phyloP scores from a whole-genome alignment of 37 sponge, comb jelly and placozoan species.

The Petrosia ficiformis region DNA sequence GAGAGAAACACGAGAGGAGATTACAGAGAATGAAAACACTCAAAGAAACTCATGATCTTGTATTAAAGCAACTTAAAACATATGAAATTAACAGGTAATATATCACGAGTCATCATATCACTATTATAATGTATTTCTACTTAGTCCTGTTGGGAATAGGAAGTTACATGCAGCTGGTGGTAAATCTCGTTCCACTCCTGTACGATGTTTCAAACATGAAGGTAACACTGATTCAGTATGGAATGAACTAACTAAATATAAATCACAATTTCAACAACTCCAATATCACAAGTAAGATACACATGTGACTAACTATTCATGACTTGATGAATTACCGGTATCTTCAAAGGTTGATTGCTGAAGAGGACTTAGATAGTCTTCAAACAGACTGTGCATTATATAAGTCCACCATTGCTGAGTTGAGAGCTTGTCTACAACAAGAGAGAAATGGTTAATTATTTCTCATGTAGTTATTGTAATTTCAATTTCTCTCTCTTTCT shows the following conservation, averaged over 20 bases:
- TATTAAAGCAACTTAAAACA: conserved; percentile 65
- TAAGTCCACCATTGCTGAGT: conserved; percentile 9
- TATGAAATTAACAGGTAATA: too few relatives aligned
- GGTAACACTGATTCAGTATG: conserved; percentile 1
- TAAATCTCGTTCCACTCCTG: too few relatives aligned
- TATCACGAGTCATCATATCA: too few relatives aligned
- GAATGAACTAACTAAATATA: conserved; percentile 22
- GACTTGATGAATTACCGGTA: too few relatives aligned
- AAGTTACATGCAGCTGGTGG: too few relatives aligned
- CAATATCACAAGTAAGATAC: conserved; percentile 23
- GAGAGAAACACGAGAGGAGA: conserved; percentile 46
- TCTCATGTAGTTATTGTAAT: not conserved
- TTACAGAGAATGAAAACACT: conserved; percentile 59
- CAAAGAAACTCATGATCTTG: conserved; percentile 43
- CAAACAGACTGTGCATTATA: not conserved
- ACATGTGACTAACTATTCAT: too few relatives aligned
- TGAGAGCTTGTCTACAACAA: conserved; percentile 10
- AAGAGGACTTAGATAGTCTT: conserved; percentile 31
- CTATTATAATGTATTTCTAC: too few relatives aligned
- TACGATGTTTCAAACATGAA: too few relatives aligned
- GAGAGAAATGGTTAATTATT: conserved; percentile 14
- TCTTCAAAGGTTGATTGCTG: too few relatives aligned
- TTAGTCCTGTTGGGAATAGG: too few relatives aligned
- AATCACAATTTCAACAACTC: conserved; percentile 6
- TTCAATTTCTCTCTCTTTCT: too few relatives aligned